Conservation (phyloP, 2,113 vertebrate genomes). For the Sakesphorus luctuosus region DNA sequence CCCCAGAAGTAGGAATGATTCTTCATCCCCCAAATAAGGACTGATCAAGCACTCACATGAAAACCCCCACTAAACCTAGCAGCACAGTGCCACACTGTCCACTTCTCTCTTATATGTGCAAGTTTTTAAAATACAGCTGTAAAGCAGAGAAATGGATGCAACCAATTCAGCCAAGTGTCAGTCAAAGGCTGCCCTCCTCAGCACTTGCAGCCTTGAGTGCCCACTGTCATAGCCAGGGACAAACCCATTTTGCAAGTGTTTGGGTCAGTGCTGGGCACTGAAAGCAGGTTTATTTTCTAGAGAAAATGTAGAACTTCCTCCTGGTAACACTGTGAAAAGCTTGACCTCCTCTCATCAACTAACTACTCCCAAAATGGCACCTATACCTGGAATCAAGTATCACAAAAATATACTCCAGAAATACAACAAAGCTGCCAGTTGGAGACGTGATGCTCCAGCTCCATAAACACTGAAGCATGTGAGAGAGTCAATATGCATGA, state of each 20-base stretch:
- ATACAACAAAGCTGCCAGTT: neutral
- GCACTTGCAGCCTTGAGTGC: neutral
- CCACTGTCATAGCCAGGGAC: neutral
- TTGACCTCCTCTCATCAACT: neutral
- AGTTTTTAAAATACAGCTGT: neutral
- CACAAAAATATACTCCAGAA: neutral
- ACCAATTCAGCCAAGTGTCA: neutral
- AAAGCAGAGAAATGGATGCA: neutral
- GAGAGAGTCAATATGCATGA: accelerated
- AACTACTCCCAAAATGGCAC: neutral
- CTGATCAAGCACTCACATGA: neutral
- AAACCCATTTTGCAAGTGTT: neutral
- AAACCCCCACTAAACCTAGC: neutral
- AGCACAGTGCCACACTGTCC: neutral
- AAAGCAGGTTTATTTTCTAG: neutral
- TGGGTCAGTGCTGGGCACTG: neutral
- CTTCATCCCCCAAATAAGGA: neutral
- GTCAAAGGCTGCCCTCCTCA: neutral
- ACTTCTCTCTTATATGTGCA: accelerated
- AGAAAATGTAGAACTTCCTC: neutral
- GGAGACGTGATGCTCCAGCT: neutral
- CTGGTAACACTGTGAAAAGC: neutral
- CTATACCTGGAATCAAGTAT: neutral
- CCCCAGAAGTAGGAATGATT: neutral
- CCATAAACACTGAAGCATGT: neutral